phyloP scores from a whole-genome alignment of 2,888 invertebrate genomes.

The Chloroclystis v-ata region DNA sequence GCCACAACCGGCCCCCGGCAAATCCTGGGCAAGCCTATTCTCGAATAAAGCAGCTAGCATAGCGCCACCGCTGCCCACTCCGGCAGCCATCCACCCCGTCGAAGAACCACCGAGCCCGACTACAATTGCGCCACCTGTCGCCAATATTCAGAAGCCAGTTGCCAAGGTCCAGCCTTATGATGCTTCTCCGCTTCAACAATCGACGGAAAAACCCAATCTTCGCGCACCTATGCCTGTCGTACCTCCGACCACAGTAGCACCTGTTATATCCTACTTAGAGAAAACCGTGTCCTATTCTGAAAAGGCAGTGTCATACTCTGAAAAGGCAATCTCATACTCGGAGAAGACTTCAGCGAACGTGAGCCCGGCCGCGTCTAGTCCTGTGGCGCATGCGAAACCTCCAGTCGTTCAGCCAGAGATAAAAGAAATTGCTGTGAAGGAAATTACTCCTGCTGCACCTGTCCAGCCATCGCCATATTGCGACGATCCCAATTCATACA shows the following conservation, averaged over 20 bases:
- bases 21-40: slow-evolving; percentile 84
- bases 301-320: slow-evolving; percentile 40
- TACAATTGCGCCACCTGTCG: slow-evolving; percentile 39
- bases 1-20: slow-evolving; percentile 64
- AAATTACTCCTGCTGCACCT: slow-evolving; percentile 55
- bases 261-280: slow-evolving; percentile 28
- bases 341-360: slow-evolving; percentile 58
- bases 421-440: slow-evolving; percentile 38
- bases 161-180: slow-evolving; percentile 81
- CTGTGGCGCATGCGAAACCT: slow-evolving; percentile 34
- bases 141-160: slow-evolving; percentile 73
- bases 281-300: slow-evolving; percentile 40
- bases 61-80: slow-evolving; percentile 31
- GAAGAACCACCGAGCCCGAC: slow-evolving; percentile 62
- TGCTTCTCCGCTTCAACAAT: slow-evolving; percentile 59
- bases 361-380: slow-evolving; percentile 37
- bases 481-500: slow-evolving; percentile 82
- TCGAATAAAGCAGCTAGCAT: slow-evolving; percentile 52
- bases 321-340: slow-evolving; percentile 37
- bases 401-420: slow-evolving; percentile 31
- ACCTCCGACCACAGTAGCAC: slow-evolving; percentile 30
- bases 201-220: slow-evolving; percentile 51
- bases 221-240: slow-evolving; percentile 30
- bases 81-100: slow-evolving; percentile 23
- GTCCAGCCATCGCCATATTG: slow-evolving; percentile 71